phyloP scores from a whole-genome alignment of 1,140 invertebrate genomes.

The Heterodera carotae region DNA sequence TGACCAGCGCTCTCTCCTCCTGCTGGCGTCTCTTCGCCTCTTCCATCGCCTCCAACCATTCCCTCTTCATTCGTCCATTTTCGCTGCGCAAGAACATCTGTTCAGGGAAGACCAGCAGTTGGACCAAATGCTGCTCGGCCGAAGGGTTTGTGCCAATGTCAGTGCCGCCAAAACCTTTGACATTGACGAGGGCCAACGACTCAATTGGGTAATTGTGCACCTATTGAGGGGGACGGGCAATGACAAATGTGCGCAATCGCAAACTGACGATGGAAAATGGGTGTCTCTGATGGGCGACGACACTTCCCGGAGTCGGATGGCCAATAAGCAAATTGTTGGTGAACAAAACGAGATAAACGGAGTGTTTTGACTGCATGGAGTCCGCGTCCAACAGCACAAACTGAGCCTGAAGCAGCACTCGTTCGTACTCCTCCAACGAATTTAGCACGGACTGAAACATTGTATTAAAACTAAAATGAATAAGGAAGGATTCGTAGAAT shows the following conservation, averaged over 20 bases:
- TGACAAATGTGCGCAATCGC: background rate
- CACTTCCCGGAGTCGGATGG: conserved; percentile 29
- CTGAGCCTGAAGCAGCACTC: conserved; percentile 58
- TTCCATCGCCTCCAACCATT: conserved; percentile 91
- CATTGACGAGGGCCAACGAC: conserved; percentile 89
- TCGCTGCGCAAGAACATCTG: conserved; percentile 59
- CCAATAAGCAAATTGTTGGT: conserved; percentile 57
- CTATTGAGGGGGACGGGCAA: conserved; percentile 75
- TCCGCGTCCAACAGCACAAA: conserved; percentile 56
- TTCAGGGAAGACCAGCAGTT: conserved; percentile 57
- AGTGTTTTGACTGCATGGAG: conserved; percentile 57
- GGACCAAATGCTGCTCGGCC: conserved; percentile 50
- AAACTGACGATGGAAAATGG: conserved; percentile 22
- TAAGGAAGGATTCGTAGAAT: background rate
- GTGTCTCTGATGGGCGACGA: conserved; percentile 14
- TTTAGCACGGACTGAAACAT: conserved; percentile 59
- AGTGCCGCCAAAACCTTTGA: conserved; percentile 72
- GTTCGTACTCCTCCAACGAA: conserved; percentile 51
- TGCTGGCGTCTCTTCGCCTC: conserved; percentile 76
- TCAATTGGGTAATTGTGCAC: conserved; percentile 86
- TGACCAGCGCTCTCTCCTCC: conserved; percentile 58
- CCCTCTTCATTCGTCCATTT: conserved; percentile 73
- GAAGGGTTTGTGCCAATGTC: background rate
- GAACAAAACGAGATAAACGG: conserved; percentile 57
- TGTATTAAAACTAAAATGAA: no score